These are phyloP conservation scores for Neolamprologus kungweensis DNA, from an alignment of 2,113 vertebrate genomes.

Conservation along the genomic window DNA sequence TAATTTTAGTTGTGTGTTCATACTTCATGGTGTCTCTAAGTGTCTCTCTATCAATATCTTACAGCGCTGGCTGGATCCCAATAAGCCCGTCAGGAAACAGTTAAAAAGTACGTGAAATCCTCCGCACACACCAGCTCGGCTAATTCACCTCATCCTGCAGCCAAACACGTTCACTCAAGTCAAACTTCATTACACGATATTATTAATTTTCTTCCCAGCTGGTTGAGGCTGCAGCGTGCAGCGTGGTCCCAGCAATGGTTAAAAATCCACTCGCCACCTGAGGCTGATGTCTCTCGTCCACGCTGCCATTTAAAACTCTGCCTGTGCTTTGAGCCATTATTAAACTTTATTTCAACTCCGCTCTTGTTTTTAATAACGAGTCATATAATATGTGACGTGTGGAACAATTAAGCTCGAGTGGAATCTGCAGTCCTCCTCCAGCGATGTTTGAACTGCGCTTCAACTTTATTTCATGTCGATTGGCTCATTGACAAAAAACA, in stretches of 20 bases:
- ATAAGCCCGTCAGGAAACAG: constrained; percentile 98
- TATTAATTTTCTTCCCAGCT: not conserved
- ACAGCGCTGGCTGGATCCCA: constrained; percentile 98
- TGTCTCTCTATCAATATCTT: constrained; percentile 68
- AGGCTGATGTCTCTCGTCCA: not conserved
- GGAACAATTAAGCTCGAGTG: constrained; percentile 13
- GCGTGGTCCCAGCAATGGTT: not conserved
- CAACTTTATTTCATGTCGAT: constrained; percentile 5
- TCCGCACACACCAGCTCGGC: not conserved
- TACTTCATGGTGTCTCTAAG: constrained; percentile 48
- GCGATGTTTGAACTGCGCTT: constrained; percentile 43
- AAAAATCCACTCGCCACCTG: not conserved
- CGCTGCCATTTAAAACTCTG: not conserved
- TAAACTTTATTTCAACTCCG: constrained; percentile 48
- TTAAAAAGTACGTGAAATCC: constrained; percentile 88
- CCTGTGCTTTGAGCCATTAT: constrained; percentile 11
- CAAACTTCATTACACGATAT: not conserved
- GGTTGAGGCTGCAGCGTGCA: not conserved
- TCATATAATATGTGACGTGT: constrained; percentile 17
- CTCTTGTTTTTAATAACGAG: constrained; percentile 22
- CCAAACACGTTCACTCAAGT: not conserved
- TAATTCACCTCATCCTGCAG: not conserved
- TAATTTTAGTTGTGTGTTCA: constrained; percentile 42
- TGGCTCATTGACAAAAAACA: not conserved
- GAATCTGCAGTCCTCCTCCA: not conserved